Base-by-base conservation (phyloP, 2,113 vertebrate genomes). In the Sebastes schlegelii region DNA sequence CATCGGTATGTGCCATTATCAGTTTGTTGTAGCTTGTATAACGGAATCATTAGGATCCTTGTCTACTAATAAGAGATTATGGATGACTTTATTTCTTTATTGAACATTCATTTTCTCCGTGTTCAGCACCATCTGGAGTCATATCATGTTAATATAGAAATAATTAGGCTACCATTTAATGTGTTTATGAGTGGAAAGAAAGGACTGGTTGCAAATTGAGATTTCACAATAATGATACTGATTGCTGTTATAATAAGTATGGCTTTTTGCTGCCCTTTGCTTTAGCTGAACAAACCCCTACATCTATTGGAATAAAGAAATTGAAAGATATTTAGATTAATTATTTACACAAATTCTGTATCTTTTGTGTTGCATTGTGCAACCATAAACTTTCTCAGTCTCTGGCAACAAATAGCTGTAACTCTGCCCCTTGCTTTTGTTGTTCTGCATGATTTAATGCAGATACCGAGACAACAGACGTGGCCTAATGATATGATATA, bases 81-180 rank as follows among this genome's bases (percentile, higher is more conserved):
- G 13, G n/a, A 65, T 40, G 9, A 51, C 26, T 86, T 74, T 75
- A 79, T 84, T 69, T 49, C 34, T 73, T 91, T 80, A 86, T 64
- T 79, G 45, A 49, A 57, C 34, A 5, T 34, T 69, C 1, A 0
- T 74, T 21, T 68, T 52, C 8, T 21, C 26, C 48, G 3, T 68
- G 43, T 40, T 84, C 42, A 73, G 62, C 68, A 84, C 23, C 42
- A n/a, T 61, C 13, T 45, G 0, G 14, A 54, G 26, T 61, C 46
- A 63, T 10, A 16, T 34, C 17, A 45, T 55, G 11, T 10, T 65
- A 16, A 13, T 12, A 52, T 61, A 34, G 1, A n/a, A 68, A 77
- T 69, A 26, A 45, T 69, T 7, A 23, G 21, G 1, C 12, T 49
- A 68, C 10, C 34, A 17, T 11, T 3, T 11, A 3, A 14, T 57